Evolutionary conservation across 2,113 vertebrate species (phyloP).

Genomic region (Prinia subflava): DNA sequence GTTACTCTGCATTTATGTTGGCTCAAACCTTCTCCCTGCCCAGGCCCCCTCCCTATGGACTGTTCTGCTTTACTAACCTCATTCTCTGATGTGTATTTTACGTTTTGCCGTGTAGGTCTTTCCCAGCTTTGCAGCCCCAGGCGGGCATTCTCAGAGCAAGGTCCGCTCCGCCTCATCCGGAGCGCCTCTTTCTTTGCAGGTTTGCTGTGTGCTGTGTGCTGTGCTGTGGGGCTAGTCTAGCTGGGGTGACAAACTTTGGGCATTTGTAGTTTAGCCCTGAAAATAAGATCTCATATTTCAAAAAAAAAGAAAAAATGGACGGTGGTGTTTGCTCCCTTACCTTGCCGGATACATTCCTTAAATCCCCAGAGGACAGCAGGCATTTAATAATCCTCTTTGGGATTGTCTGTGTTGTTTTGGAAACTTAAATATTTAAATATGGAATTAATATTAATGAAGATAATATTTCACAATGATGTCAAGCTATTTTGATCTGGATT

Average conservation of each 20-base stretch:
- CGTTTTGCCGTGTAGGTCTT: constrained; percentile 92
- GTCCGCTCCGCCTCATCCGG: constrained; percentile 99
- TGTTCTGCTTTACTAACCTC: constrained; percentile 78
- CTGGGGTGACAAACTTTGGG: constrained; percentile 49
- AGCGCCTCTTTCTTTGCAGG: constrained; percentile 99
- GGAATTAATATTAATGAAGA: neutral
- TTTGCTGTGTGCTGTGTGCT: constrained; percentile 87
- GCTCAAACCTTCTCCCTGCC: constrained; percentile 46
- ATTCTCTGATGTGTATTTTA: constrained; percentile 81
- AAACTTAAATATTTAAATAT: neutral
- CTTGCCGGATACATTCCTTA: neutral
- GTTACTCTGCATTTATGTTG: constrained; percentile 54
- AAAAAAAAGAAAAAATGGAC: neutral
- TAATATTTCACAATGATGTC: neutral
- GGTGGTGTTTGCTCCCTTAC: neutral
- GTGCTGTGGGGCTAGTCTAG: constrained; percentile 80
- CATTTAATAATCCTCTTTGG: neutral
- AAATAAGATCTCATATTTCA: constrained; percentile 64
- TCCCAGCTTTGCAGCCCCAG: constrained; percentile 99
- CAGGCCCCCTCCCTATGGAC: constrained; percentile 43
- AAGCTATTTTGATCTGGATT: constrained; percentile 29
- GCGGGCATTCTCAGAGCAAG: constrained; percentile 99
- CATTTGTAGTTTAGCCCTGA: constrained; percentile 64
- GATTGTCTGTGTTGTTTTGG: neutral
- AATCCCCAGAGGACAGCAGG: neutral